Conservation (phyloP, 2,888 invertebrate species). For the Chironomus riparius region DNA sequence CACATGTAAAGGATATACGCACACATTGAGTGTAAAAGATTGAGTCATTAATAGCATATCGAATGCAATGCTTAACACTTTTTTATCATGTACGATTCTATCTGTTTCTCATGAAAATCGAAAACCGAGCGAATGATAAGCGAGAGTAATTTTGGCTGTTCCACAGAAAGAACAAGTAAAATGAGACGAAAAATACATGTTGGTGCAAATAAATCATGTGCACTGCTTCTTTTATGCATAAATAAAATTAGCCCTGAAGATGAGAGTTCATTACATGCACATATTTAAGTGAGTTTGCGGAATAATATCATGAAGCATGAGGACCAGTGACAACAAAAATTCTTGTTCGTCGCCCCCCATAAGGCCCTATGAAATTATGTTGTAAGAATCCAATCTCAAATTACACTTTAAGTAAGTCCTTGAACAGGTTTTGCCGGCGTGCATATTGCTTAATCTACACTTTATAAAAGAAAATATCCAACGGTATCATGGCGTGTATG, state of each 20-base stretch:
- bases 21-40: not conserved
- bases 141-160: not conserved
- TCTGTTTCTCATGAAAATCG: not conserved
- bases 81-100: not conserved
- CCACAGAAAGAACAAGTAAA: not conserved
- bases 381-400: not conserved
- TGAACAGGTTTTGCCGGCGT: not conserved
- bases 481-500: not conserved
- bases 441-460: not conserved
- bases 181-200: not conserved
- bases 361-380: not conserved
- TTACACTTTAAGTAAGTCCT: not conserved
- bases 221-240: not conserved
- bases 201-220: slow-evolving; percentile 5
- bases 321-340: not conserved
- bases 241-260: not conserved
- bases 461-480: not conserved
- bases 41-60: not conserved
- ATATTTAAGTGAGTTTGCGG: not conserved
- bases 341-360: not conserved
- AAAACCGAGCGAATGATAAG: not conserved
- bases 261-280: not conserved
- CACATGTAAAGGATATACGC: not conserved
- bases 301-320: not conserved
- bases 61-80: not conserved